These are phyloP conservation scores for Spisula subtruncata DNA, from an alignment of 2,888 invertebrate species.

Conservation along the genomic window DNA sequence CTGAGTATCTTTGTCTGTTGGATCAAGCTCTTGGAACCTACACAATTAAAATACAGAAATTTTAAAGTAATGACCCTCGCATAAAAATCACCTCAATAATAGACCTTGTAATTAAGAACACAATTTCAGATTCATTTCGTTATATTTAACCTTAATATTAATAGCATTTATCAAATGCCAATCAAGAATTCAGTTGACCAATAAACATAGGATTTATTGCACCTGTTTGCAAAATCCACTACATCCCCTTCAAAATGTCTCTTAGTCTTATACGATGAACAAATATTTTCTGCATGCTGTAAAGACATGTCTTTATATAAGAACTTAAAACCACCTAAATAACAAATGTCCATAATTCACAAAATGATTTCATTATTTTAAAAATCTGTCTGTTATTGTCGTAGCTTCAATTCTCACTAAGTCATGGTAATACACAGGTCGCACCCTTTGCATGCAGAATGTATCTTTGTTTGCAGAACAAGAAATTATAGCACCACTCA, in stretches of 20 bases:
- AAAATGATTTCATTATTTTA: no score
- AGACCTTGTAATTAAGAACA: neutral
- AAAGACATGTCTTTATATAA: no score
- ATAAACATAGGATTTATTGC: no score
- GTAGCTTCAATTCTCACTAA: slow-evolving; percentile 61
- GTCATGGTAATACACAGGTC: slow-evolving; percentile 63
- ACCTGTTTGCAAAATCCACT: no score
- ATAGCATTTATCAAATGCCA: neutral
- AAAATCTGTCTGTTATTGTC: slow-evolving; percentile 33
- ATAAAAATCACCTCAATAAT: neutral
- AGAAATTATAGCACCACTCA: slow-evolving; percentile 52
- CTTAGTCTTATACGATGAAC: no score
- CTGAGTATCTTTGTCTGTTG: slow-evolving; percentile 69
- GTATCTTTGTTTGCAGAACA: slow-evolving; percentile 56
- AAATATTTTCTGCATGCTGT: no score
- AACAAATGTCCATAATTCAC: no score
- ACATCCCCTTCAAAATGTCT: no score
- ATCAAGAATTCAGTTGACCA: no score
- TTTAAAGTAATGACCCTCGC: no score
- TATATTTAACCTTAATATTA: neutral
- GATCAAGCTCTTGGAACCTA: slow-evolving; percentile 81
- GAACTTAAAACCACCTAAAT: no score
- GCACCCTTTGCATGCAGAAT: slow-evolving; percentile 56
- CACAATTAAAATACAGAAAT: neutral
- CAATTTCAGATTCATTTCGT: no score